Evolutionary conservation across 2,888 invertebrate species (phyloP).

Genomic region (Megaustenia siamemsis): DNA sequence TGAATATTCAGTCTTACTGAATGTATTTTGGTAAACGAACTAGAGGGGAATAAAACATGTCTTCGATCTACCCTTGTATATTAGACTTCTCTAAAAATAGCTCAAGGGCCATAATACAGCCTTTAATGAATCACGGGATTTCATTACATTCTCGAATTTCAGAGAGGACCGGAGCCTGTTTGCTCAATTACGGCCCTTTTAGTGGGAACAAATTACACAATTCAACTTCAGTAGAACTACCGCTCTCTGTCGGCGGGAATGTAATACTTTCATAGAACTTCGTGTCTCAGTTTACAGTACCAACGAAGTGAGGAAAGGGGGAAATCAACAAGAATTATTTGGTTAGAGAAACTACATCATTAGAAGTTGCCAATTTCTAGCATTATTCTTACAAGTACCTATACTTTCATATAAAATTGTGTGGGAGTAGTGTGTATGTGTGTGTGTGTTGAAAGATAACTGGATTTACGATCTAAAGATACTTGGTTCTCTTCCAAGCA

Average conservation of each 20-base stretch:
- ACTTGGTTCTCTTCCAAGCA: too few relatives aligned
- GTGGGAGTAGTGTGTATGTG: too few relatives aligned
- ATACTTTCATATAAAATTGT: too few relatives aligned
- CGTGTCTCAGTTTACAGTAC: slow-evolving; percentile 11
- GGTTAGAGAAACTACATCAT: too few relatives aligned
- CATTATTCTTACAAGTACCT: too few relatives aligned
- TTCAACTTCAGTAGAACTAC: slow-evolving; percentile 10
- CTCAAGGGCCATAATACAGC: slow-evolving; percentile 20
- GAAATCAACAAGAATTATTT: too few relatives aligned
- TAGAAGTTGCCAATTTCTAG: too few relatives aligned
- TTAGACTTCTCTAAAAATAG: slow-evolving; percentile 3
- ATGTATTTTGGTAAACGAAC: too few relatives aligned
- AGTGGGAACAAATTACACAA: slow-evolving; percentile 3
- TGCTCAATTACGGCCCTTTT: slow-evolving; percentile 29
- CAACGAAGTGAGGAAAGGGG: background rate
- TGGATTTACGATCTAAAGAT: too few relatives aligned
- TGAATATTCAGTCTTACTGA: too few relatives aligned
- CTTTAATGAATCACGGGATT: slow-evolving; percentile 31
- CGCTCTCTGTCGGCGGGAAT: background rate
- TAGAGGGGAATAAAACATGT: background rate
- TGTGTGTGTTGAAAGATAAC: too few relatives aligned
- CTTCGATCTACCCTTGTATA: background rate
- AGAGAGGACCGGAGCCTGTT: background rate
- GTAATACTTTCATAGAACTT: background rate
- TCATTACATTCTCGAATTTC: slow-evolving; percentile 24